Base-by-base conservation (phyloP, 1,140 invertebrate genomes). In the Cepaea nemoralis region DNA sequence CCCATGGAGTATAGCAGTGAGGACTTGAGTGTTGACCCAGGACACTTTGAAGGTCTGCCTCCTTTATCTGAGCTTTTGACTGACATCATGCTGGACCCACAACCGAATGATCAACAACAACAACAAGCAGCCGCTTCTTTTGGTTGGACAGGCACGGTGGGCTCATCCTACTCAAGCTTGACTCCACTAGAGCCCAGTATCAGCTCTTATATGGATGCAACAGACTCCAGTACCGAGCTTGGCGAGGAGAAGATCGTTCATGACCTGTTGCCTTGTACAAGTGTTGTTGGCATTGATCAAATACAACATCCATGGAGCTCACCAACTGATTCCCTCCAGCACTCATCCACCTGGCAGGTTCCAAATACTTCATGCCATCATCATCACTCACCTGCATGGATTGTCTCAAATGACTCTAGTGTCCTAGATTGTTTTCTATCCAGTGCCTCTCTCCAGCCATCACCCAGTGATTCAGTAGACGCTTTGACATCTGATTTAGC, bases 1-100 rank as follows among this genome's bases (percentile, higher is more conserved):
- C 55, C 35, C 24, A 55, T 80, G 27, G 78, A 80, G 14, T 80
- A 71, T 31, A 55, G 42, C 42, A 48, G 35, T 31, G 78, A 80
- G 31, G 78, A 80, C 42, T 45, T 80, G 24, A 71, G 27, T 70
- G 78, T 80, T 50, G 78, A 80, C 27, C 78, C 78, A 37, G 48
- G 78, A 12, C 78, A 80, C 69, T 80, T 80, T 80, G 78, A 80
- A 55, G 78, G 78, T 2, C 45, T 80, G 55, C 78, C 78, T 37
- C 78, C 78, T 73, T 39, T 80, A 40, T 80, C 78, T 33, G 78
- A 80, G 48, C 48, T 80, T 42, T 35, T 80, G 24, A 80, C 78
- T 24, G 78, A 80, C 33, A 80, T 80, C 31, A 80, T 80, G 78
- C 78, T 80, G 8, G 78, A 80, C 45, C 78, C 78, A 3, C 78